Conservation (phyloP, 2,113 vertebrate species). For the Polypterus senegalus region DNA sequence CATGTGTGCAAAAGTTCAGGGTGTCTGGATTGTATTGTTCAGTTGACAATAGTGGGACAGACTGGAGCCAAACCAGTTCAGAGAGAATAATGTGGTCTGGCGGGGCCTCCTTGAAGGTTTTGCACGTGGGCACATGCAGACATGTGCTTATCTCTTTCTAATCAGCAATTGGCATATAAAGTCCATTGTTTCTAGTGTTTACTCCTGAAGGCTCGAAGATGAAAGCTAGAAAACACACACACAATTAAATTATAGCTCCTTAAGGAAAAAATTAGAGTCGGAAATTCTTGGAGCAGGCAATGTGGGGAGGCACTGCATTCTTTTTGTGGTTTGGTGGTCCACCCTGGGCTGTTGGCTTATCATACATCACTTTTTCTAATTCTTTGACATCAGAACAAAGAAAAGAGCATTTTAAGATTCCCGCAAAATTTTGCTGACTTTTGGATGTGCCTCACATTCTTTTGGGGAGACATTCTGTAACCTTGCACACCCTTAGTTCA, state of each 20-base stretch:
- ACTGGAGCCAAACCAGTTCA: slow-evolving; percentile 61
- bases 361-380: too few relatives aligned
- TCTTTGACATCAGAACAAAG: too few relatives aligned
- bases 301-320: too few relatives aligned
- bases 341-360: too few relatives aligned
- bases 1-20: slow-evolving; percentile 51
- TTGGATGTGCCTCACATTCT: too few relatives aligned
- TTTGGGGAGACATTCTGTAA: too few relatives aligned
- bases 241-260: background rate
- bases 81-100: slow-evolving; percentile 37
- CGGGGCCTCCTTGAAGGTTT: slow-evolving; percentile 12
- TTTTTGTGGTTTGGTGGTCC: too few relatives aligned
- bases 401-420: too few relatives aligned
- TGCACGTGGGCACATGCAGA: slow-evolving; percentile 29
- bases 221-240: background rate
- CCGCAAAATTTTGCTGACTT: too few relatives aligned
- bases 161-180: slow-evolving; percentile 19
- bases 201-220: slow-evolving; percentile 8
- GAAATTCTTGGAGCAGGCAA: too few relatives aligned
- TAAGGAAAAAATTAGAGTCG: too few relatives aligned
- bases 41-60: slow-evolving; percentile 62
- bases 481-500: too few relatives aligned
- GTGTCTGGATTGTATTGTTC: slow-evolving; percentile 63
- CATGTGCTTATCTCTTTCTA: background rate
- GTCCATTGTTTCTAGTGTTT: slow-evolving; percentile 26